Conservation (phyloP, 2,888 invertebrate species). For the Plutella xylostella region DNA sequence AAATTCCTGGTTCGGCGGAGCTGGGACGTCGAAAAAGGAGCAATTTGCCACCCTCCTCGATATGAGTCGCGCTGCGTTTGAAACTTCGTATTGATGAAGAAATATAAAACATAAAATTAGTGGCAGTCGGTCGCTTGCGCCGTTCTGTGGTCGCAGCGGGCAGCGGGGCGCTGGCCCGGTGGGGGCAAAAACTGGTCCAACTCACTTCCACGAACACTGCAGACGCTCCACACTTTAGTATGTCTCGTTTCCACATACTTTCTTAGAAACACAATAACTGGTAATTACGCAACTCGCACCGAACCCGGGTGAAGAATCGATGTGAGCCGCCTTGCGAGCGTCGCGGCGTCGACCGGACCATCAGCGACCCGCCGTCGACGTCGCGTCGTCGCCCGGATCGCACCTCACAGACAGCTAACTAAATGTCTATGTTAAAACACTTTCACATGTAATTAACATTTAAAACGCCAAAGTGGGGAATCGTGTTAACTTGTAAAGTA, state of each 20-base stretch:
- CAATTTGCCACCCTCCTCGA: constrained; percentile 55
- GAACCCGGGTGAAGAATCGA: too few species aligned
- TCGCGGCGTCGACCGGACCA: too few species aligned
- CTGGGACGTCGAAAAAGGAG: constrained; percentile 38
- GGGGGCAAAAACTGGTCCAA: constrained; percentile 44
- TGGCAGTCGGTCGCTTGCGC: not conserved
- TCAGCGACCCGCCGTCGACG: too few species aligned
- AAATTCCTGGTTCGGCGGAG: constrained; percentile 48
- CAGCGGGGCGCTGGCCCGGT: constrained; percentile 37
- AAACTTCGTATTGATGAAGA: constrained; percentile 32
- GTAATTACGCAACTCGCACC: not conserved
- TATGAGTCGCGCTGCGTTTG: constrained; percentile 34
- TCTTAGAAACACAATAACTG: not conserved
- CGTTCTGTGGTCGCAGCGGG: constrained; percentile 18
- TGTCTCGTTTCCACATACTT: not conserved
- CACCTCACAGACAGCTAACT: too few species aligned
- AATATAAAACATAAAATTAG: constrained; percentile 30
- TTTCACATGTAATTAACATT: not conserved
- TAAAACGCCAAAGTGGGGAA: not conserved
- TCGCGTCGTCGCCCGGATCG: too few species aligned
- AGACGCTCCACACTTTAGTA: not conserved
- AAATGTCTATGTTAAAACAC: not conserved
- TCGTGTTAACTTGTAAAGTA: not conserved
- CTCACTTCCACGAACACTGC: constrained; percentile 43
- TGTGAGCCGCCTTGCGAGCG: too few species aligned